Conservation (phyloP, 2,113 vertebrate species). For the Callipepla squamata region DNA sequence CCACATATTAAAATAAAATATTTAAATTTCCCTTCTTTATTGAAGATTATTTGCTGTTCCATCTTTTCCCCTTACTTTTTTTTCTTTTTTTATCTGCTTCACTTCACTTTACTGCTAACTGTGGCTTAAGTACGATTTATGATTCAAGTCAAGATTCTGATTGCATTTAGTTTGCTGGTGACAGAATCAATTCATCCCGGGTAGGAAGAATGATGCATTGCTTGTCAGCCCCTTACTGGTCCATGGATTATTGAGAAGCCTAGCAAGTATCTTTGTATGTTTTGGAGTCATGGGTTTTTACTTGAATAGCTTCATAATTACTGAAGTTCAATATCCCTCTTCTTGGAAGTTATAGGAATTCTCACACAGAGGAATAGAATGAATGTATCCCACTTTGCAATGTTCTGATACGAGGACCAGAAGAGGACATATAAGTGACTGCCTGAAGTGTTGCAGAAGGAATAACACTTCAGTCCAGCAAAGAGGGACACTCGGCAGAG, state of each 20-base stretch:
- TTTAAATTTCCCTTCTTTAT: not conserved
- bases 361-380: not conserved
- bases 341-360: not conserved
- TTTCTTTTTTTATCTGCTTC: not conserved
- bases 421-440: not conserved
- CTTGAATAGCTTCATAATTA: conserved; percentile 19
- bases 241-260: not conserved
- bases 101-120: conserved; percentile 5
- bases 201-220: conserved; percentile 58
- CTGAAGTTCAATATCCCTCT: not conserved
- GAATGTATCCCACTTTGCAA: not conserved
- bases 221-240: conserved; percentile 35
- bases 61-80: not conserved
- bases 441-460: not conserved
- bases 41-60: not conserved
- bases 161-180: conserved; percentile 70
- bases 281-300: not conserved
- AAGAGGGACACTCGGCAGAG: not conserved
- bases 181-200: conserved; percentile 62
- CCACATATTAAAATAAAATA: not conserved
- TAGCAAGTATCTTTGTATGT: not conserved
- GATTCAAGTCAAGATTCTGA: conserved; percentile 68
- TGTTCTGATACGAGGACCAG: not conserved
- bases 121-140: conserved; percentile 66
- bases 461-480: not conserved